Conservation (phyloP, 2,888 invertebrate species). For the Spilarctia lutea region DNA sequence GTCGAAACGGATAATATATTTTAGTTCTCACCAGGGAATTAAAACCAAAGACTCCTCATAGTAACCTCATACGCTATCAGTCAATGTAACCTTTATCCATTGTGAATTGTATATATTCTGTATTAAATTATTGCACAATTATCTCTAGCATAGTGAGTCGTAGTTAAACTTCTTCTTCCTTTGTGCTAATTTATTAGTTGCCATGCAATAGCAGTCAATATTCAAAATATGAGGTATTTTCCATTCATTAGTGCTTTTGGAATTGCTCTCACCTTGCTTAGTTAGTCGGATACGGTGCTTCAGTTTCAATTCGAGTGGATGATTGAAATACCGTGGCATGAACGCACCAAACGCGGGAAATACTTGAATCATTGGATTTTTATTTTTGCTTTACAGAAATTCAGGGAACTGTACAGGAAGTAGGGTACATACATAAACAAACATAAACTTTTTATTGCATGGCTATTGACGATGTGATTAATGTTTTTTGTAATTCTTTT, state of each 20-base stretch:
- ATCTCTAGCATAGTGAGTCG: no score
- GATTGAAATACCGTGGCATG: neutral
- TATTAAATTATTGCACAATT: no score
- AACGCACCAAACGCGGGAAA: neutral
- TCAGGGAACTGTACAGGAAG: neutral
- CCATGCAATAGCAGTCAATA: neutral
- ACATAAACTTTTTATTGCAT: no score
- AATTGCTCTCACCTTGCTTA: neutral
- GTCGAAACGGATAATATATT: no score
- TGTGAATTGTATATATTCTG: no score
- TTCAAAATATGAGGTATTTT: neutral
- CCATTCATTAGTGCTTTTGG: neutral
- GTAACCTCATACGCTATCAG: no score
- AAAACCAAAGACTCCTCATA: no score
- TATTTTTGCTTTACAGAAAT: neutral
- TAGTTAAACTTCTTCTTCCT: no score
- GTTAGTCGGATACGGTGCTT: neutral
- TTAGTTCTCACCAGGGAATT: no score
- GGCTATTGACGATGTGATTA: no score
- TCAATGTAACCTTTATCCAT: no score
- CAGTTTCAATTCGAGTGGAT: neutral
- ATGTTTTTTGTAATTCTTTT: no score
- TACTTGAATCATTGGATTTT: neutral
- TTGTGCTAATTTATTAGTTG: neutral
- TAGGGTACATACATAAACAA: neutral